Base-by-base conservation (phyloP, 2,888 invertebrate genomes). In the Itoplectis maculator region DNA sequence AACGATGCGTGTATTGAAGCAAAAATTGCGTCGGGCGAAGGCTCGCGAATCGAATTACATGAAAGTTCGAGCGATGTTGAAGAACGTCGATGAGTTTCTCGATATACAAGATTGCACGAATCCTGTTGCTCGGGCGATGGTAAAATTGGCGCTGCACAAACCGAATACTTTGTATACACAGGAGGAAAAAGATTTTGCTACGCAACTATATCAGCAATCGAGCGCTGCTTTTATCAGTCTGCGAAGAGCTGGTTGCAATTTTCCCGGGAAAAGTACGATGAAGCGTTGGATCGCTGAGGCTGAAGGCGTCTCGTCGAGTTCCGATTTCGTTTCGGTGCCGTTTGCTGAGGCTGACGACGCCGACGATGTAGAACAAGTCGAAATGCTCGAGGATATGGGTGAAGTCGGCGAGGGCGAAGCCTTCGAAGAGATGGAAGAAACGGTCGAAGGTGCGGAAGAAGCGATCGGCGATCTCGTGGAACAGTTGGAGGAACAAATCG, bases 141-240 rank as follows among this genome's bases (percentile, higher is more conserved):
- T 84, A 0, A 83, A 85, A 61, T 49, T 86, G 18, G 80, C 81
- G 9, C 13, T 86, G 49, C 86, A 84, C 68, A 84, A 79, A 61
- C 66, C 68, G 0, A 61, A 84, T 7, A 49, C 78, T 6, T 69
- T 73, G 4, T 86, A 79, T 54, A 61, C 78, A 13, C 63, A 79
- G 20, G 84, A 83, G 54, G 84, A 86, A 15, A 84, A 70, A 29
- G 78, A 83, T 2, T 73, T 82, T 18, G 82, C 84, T 0, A 78
- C 63, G 35, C 42, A 73, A 20, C n/a, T 86, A 2, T 83, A 76
- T 37, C 75, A 51, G 40, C 77, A 81, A 37, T 85, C 82, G 1
- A 9, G 79, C 8, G 40, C 49, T 4, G 73, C 75, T 6, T 84
- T 82, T 20, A 9, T 45, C 1, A 42, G 56, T 1, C 54, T 85